Evolutionary conservation across 1,140 invertebrate genomes (phyloP).

Genomic region (Planococcus citri): DNA sequence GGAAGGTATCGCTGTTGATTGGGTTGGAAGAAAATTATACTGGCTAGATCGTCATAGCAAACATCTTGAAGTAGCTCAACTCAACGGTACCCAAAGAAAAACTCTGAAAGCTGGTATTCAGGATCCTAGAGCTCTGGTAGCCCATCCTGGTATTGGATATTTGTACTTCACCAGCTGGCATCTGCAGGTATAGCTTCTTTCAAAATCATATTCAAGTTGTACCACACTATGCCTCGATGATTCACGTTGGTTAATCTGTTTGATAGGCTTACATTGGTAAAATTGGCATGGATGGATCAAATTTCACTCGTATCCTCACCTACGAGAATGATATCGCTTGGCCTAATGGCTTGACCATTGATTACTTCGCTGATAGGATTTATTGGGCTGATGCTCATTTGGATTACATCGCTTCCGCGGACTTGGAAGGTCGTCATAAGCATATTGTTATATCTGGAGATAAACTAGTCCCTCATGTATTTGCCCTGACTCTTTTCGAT

Average conservation of each 20-base stretch:
- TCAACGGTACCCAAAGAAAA: conserved; percentile 82
- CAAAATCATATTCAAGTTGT: neutral
- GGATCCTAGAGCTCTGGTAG: conserved; percentile 84
- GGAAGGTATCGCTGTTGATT: conserved; percentile 94
- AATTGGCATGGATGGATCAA: conserved; percentile 91
- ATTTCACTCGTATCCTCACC: conserved; percentile 76
- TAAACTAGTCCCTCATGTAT: conserved; percentile 75
- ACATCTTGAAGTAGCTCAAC: conserved; percentile 80
- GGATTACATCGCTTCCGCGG: conserved; percentile 89
- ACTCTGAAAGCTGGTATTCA: conserved; percentile 76
- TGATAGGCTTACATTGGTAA: conserved; percentile 86
- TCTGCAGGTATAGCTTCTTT: conserved; percentile 43
- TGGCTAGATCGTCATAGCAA: conserved; percentile 95
- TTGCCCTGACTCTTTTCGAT: conserved; percentile 86
- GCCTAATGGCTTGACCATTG: conserved; percentile 95
- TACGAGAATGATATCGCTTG: conserved; percentile 92
- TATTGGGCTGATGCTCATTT: conserved; percentile 98
- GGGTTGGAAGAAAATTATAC: conserved; percentile 91
- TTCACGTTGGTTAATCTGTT: neutral
- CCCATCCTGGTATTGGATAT: conserved; percentile 88
- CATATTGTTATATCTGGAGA: conserved; percentile 66
- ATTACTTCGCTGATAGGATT: conserved; percentile 87
- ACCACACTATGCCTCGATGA: too few species aligned
- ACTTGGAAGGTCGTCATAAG: conserved; percentile 75
- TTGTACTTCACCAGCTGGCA: conserved; percentile 95